These are phyloP conservation scores for Scaptomyza pallida DNA, from an alignment of 1,140 invertebrate species.

Conservation along the genomic window DNA sequence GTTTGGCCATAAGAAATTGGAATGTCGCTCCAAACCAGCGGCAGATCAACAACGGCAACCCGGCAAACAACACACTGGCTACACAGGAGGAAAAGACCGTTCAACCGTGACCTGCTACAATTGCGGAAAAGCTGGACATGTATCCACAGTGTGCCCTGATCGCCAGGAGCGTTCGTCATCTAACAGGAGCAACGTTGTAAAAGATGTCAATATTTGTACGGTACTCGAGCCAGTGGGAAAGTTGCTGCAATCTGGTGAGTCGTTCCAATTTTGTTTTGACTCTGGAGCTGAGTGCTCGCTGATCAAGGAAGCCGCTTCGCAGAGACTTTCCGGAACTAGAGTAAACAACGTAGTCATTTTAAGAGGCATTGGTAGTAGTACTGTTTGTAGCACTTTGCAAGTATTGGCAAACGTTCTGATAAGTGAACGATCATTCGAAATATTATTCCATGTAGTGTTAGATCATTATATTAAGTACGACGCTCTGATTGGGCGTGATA, in stretches of 20 bases:
- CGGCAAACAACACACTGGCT: too few relatives aligned
- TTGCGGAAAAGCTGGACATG: background rate
- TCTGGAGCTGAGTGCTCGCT: conserved; percentile 11
- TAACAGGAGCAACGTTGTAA: conserved; percentile 5
- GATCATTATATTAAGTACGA: too few relatives aligned
- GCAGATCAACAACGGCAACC: background rate
- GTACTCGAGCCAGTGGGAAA: background rate
- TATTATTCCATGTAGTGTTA: too few relatives aligned
- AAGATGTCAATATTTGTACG: conserved; percentile 19
- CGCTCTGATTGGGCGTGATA: conserved; percentile 25
- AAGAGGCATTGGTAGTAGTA: too few relatives aligned
- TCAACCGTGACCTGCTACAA: background rate
- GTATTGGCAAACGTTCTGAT: conserved; percentile 30
- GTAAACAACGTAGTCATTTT: too few relatives aligned
- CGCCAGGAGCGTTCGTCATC: conserved; percentile 7
- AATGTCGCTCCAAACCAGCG: too few relatives aligned
- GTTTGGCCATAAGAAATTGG: too few relatives aligned
- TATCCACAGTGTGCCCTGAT: conserved; percentile 16
- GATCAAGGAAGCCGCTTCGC: background rate
- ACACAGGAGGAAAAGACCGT: too few relatives aligned
- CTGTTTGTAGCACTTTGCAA: conserved; percentile 25
- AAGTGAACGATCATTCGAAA: conserved; percentile 6
- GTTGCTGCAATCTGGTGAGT: conserved; percentile 1
- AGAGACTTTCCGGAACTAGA: conserved; percentile 9
- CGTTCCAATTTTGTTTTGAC: conserved; percentile 1